Evolutionary conservation across 2,797 vertebrate genomes (phyloP).

Genomic region (Danio tinwini): DNA sequence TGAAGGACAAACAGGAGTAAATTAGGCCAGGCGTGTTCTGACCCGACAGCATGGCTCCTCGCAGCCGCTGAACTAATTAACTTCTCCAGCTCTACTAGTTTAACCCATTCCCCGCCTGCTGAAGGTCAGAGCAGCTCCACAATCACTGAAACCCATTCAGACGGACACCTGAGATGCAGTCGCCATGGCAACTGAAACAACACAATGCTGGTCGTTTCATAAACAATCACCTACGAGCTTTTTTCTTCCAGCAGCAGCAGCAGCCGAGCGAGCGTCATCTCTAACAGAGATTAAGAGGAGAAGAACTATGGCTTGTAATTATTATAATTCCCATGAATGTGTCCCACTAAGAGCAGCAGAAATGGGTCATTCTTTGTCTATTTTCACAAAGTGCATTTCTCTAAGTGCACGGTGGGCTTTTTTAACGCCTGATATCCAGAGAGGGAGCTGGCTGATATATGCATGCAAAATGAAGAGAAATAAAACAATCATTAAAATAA

Average conservation of each 20-base stretch:
- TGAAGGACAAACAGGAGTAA: constrained; percentile 51
- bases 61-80: constrained; percentile 49
- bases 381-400: not conserved
- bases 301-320: not conserved
- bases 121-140: constrained; percentile 19
- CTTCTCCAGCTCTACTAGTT: constrained; percentile 12
- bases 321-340: not conserved
- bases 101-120: constrained; percentile 29
- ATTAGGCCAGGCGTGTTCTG: constrained; percentile 35
- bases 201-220: constrained; percentile 22
- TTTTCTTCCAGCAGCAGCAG: not conserved
- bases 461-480: not conserved
- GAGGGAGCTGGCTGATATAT: not conserved
- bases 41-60: constrained; percentile 37
- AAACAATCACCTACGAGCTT: constrained; percentile 46
- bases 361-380: not conserved
- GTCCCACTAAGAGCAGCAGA: not conserved
- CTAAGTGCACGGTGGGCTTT: not conserved
- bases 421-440: not conserved
- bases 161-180: constrained; percentile 18
- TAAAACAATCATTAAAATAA: no score
- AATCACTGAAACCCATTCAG: not conserved
- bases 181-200: constrained; percentile 34
- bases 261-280: not conserved
- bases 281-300: not conserved